Base-by-base conservation (phyloP, 2,797 vertebrate genomes). In the Melanotaenia nigrans region DNA sequence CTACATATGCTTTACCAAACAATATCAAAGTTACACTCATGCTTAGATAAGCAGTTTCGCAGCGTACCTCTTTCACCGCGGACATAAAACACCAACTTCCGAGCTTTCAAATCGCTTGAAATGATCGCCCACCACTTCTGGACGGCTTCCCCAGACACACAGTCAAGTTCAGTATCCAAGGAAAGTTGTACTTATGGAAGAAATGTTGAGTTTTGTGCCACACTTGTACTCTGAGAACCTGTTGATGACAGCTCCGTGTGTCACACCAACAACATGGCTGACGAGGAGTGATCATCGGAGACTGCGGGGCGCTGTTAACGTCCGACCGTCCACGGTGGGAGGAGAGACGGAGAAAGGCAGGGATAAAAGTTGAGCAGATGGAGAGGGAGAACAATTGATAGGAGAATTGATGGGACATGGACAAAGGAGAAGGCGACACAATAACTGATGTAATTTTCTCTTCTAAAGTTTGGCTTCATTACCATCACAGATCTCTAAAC, bases 201-300 rank as follows among this genome's bases (percentile, higher is more conserved):
- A 67, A 83, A 78, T 6, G 60, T 28, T 4, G 1, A 73, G 80
- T 86, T 73, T 83, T 61, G 12, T 51, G 20, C 62, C 1, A 68
- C 65, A 60, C 18, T 64, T 13, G 66, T n/a, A 12, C 53, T 82
- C 51, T 10, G 53, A 73, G 79, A 28, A 93, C 90, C 90, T 94
- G 92, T 93, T 93, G 92, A 91, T 93, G 93, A 90, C 91, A 92
- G 90, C 79, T 91, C 79, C 0, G 81, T 75, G 80, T 87, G 86
- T 92, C 88, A 92, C 87, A 85, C 77, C 87, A 90, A 92, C 89
- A 94, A 94, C 90, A 94, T 94, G 93, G 93, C 93, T 93, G 92
- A 93, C 91, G 65, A 56, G 59, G 72, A 80, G 49, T 76, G 79
- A 73, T 63, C 57, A n/a, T 35, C 59, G 36, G 82, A 30, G 75